These are phyloP conservation scores for Noctua janthe DNA, from an alignment of 2,888 invertebrate species.

Conservation along the genomic window DNA sequence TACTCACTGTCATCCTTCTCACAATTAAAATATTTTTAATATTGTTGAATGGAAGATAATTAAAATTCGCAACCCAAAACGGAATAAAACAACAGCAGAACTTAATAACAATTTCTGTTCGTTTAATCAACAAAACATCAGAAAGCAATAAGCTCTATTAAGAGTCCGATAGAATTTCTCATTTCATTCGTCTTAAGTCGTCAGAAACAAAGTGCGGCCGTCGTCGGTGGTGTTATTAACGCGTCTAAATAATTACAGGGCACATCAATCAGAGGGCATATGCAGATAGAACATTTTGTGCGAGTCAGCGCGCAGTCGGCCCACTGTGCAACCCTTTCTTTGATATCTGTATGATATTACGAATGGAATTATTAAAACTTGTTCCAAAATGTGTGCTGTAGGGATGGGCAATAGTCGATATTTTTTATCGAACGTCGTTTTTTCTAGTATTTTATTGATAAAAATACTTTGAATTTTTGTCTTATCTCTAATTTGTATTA, in stretches of 20 bases:
- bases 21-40: slow-evolving; percentile 53
- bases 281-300: slow-evolving; percentile 90
- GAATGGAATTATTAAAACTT: slow-evolving; percentile 85
- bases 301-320: slow-evolving; percentile 88
- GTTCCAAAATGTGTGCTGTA: slow-evolving; percentile 74
- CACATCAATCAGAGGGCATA: slow-evolving; percentile 90
- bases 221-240: slow-evolving; percentile 90
- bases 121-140: slow-evolving; percentile 89
- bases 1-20: slow-evolving; percentile 55
- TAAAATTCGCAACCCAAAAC: slow-evolving; percentile 79
- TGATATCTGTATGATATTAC: slow-evolving; percentile 89
- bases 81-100: slow-evolving; percentile 72
- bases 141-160: slow-evolving; percentile 88
- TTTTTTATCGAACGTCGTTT: neutral
- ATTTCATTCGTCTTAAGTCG: slow-evolving; percentile 90
- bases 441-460: neutral
- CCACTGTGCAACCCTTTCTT: slow-evolving; percentile 89
- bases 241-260: slow-evolving; percentile 91
- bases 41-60: slow-evolving; percentile 65
- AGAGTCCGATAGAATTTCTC: slow-evolving; percentile 89
- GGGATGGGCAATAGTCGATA: slow-evolving; percentile 72
- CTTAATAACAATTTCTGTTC: slow-evolving; percentile 82
- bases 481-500: neutral
- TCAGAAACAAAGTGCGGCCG: slow-evolving; percentile 89
- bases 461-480: neutral